A percentile compares a stretch with the other conserved stretches of the same genome.
phyloP scores from a whole-genome alignment of 2,888 invertebrate species.

The Hoplodrina blanda region DNA sequence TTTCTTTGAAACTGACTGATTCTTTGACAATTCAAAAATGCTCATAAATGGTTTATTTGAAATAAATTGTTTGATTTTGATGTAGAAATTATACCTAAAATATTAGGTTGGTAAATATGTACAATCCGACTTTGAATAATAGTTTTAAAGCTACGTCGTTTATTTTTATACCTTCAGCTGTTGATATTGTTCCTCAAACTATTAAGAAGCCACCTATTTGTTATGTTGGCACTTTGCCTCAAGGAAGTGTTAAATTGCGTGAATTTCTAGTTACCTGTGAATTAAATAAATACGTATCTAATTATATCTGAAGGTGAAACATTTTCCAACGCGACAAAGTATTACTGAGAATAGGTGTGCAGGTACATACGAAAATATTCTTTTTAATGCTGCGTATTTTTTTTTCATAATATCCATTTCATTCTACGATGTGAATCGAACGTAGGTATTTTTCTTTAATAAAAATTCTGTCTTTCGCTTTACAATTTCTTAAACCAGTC shows the following conservation, averaged over 20 bases:
- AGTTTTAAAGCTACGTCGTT: neutral
- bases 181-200: constrained; percentile 15
- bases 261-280: constrained; percentile 54
- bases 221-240: constrained; percentile 56
- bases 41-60: too few relatives aligned
- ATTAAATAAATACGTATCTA: constrained; percentile 49
- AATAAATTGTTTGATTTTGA: too few relatives aligned
- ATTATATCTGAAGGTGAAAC: constrained; percentile 51
- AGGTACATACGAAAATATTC: constrained; percentile 21
- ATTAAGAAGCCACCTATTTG: constrained; percentile 18
- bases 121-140: neutral
- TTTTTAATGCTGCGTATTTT: neutral
- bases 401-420: neutral
- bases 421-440: neutral
- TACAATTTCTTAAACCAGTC: neutral
- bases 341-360: constrained; percentile 15
- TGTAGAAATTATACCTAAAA: too few relatives aligned
- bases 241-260: constrained; percentile 53
- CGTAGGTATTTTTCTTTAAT: neutral
- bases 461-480: neutral
- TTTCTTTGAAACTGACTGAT: too few relatives aligned
- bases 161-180: constrained; percentile 9
- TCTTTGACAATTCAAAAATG: too few relatives aligned
- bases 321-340: constrained; percentile 20
- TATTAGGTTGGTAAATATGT: too few relatives aligned